Evolutionary conservation across 2,888 invertebrate genomes (phyloP), one percentile per base, ranked within the genome.

Genomic region (Clusia tigrina): DNA sequence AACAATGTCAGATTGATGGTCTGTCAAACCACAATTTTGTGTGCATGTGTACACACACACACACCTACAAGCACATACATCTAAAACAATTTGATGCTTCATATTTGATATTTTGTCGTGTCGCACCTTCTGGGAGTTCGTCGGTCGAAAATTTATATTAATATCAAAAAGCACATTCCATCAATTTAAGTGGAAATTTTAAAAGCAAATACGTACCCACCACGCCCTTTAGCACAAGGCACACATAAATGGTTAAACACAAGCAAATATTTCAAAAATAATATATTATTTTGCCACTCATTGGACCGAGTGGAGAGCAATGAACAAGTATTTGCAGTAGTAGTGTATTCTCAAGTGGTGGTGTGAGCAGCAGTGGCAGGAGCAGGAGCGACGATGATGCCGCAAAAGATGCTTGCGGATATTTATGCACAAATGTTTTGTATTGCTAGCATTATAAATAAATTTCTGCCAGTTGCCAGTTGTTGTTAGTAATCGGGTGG

Each of bases 371-470:
- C 2, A 15, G 24, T 23, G 24, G 51, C n/a, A n/a, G n/a, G n/a
- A n/a, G n/a, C n/a, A n/a, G n/a, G n/a, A 51, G 18, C 22, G 12
- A 51, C 3, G 42, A 26, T 12, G 6, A 10, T 22, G 54, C 54
- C 32, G 18, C 32, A 32, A 32, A n/a, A n/a, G 17, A 54, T 54
- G 54, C 22, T 54, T 26, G 20, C 23, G 23, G 53, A 24, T 53
- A 25, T n/a, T 23, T 23, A 53, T 53, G 22, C 54, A 32, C 54
- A 54, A 54, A 32, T 54, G 54, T 26, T 54, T n/a, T n/a, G n/a
- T n/a, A n/a, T n/a, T 54, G 54, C 24, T 20, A 32, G 20, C 26
- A 54, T 54, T 54, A 54, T 54, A 54, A 32, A 54, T 54, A 54
- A 32, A 54, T 32, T 17, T 54, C 32, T 54, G 17, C 10, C 26